phyloP scores from a whole-genome alignment of 1,140 invertebrate genomes.

The Harpegnathos saltator region DNA sequence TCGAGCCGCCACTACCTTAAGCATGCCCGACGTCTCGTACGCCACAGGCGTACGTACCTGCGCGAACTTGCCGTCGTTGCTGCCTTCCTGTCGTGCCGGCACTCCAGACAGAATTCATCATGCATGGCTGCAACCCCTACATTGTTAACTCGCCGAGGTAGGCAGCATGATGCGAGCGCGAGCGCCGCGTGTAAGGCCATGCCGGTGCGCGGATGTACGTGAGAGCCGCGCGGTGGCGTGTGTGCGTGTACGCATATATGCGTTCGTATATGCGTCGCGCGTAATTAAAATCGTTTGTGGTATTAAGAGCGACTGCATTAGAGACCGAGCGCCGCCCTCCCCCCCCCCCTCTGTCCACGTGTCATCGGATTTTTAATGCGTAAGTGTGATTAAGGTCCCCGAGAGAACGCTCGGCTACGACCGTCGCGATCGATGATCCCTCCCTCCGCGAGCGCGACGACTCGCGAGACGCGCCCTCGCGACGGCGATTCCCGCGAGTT shows the following conservation, averaged over 20 bases:
- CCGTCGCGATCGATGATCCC: too few species aligned
- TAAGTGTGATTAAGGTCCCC: slow-evolving; percentile 1
- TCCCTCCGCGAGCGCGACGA: too few species aligned
- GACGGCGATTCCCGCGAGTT: background rate
- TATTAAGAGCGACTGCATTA: slow-evolving; percentile 42
- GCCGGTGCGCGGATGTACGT: background rate
- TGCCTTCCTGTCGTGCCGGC: slow-evolving; percentile 67
- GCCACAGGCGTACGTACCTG: slow-evolving; percentile 59
- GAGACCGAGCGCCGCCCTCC: background rate
- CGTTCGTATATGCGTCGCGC: background rate
- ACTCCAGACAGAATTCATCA: slow-evolving; percentile 73
- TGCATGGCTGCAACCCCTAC: slow-evolving; percentile 62
- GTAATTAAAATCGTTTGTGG: slow-evolving; percentile 54
- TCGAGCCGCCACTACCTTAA: slow-evolving; percentile 46
- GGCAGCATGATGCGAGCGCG: slow-evolving; percentile 19
- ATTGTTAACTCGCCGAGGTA: slow-evolving; percentile 66
- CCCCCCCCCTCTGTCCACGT: background rate
- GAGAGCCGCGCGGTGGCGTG: too few species aligned
- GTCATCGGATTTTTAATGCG: slow-evolving; percentile 7
- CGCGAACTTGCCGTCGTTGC: slow-evolving; percentile 57
- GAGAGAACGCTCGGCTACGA: too few species aligned
- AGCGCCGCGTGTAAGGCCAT: slow-evolving; percentile 21
- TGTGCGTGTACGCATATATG: too few species aligned
- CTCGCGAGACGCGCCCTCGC: background rate
- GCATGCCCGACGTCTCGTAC: slow-evolving; percentile 34